A percentile compares a stretch with the other conserved stretches of the same genome.
These are phyloP conservation scores for Callitettix versicolor DNA, from an alignment of 1,140 invertebrate genomes.

Conservation along the genomic window DNA sequence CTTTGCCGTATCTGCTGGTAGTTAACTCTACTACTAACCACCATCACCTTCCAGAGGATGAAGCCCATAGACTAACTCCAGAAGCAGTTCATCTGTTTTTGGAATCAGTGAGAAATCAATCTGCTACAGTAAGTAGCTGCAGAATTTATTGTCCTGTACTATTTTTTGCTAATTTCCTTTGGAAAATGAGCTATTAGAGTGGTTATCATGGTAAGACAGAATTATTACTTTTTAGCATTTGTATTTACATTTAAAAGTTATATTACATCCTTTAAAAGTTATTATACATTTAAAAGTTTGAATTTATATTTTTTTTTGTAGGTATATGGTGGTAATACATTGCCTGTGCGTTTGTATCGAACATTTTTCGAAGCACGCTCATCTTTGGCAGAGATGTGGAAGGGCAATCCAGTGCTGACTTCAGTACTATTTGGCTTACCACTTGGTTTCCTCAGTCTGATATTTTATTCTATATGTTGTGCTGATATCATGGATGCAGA, in stretches of 20 bases:
- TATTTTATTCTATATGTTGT: constrained; percentile 88
- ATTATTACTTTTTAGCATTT: too few species aligned
- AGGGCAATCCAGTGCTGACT: constrained; percentile 80
- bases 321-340: constrained; percentile 72
- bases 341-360: constrained; percentile 58
- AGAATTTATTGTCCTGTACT: too few species aligned
- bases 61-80: constrained; percentile 62
- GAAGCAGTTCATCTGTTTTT: constrained; percentile 69
- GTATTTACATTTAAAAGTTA: too few species aligned
- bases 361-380: constrained; percentile 65
- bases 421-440: constrained; percentile 80
- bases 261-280: not conserved
- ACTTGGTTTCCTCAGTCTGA: constrained; percentile 80
- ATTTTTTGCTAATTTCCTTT: too few species aligned
- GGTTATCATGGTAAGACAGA: too few species aligned
- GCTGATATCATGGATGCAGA: constrained; percentile 87
- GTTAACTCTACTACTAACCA: constrained; percentile 83
- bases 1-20: constrained; percentile 76
- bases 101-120: constrained; percentile 60
- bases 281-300: constrained; percentile 12
- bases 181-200: too few species aligned
- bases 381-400: constrained; percentile 73
- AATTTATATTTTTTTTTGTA: constrained; percentile 34
- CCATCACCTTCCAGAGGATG: constrained; percentile 80
- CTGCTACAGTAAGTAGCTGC: constrained; percentile 49